Evolutionary conservation across 1,140 invertebrate species (phyloP).

Genomic region (Cataglyphis hispanica): DNA sequence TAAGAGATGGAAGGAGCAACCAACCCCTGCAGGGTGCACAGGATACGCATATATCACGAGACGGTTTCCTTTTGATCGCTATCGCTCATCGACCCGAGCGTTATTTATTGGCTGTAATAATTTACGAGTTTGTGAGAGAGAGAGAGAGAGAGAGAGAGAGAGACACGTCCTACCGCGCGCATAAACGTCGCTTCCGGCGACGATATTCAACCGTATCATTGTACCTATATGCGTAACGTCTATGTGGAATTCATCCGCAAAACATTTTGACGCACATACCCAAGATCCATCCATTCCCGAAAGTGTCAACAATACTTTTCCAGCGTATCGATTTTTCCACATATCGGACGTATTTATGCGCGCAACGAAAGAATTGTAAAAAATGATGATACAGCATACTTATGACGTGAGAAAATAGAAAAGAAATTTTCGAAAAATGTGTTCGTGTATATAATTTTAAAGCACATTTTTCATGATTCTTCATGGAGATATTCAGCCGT

Average conservation of each 20-base stretch:
- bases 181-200: constrained; percentile 45
- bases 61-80: constrained; percentile 62
- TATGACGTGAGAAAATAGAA: neutral
- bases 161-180: constrained; percentile 24
- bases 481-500: neutral
- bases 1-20: constrained; percentile 55
- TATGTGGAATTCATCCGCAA: neutral
- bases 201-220: constrained; percentile 46
- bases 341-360: constrained; percentile 16
- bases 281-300: neutral
- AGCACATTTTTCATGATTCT: neutral
- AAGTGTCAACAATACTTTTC: constrained; percentile 37
- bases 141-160: constrained; percentile 22
- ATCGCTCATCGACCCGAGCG: constrained; percentile 61
- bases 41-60: constrained; percentile 60
- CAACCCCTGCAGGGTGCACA: constrained; percentile 49
- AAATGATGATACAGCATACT: neutral
- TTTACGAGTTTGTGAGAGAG: constrained; percentile 49
- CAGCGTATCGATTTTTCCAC: constrained; percentile 7
- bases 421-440: neutral
- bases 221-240: constrained; percentile 11
- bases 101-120: constrained; percentile 63
- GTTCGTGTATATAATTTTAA: neutral
- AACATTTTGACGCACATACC: constrained; percentile 14
- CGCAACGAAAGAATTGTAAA: neutral